phyloP scores from a whole-genome alignment of 2,113 vertebrate species.

The Anser brachyrhynchus region DNA sequence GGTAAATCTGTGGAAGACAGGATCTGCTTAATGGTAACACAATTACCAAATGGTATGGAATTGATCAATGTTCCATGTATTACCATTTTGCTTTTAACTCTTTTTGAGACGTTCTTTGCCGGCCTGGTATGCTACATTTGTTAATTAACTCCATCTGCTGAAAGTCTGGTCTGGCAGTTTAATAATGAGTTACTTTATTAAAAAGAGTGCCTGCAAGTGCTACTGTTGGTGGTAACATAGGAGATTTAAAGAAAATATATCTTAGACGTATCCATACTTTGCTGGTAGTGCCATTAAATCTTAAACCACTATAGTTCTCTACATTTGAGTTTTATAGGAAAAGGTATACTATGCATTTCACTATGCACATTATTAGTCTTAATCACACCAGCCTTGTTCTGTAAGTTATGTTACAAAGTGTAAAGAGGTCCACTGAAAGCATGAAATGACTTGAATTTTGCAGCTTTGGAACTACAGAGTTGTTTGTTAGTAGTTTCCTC shows the following conservation, averaged over 20 bases:
- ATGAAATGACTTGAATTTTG: neutral
- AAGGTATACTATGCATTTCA: neutral
- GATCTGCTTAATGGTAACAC: neutral
- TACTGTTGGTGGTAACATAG: neutral
- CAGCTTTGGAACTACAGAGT: neutral
- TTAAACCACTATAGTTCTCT: neutral
- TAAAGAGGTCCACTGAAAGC: neutral
- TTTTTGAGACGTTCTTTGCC: neutral
- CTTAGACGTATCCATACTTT: neutral
- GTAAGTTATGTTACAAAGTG: neutral
- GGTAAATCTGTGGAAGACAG: neutral
- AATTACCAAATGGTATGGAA: neutral
- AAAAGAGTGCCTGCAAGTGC: neutral
- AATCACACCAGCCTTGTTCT: neutral
- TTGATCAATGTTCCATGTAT: neutral
- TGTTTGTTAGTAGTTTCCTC: neutral
- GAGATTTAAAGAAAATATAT: neutral
- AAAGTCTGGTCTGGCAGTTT: neutral
- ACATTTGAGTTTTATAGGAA: neutral
- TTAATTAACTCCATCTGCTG: constrained; percentile 53
- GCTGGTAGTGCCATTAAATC: neutral
- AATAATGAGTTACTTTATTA: constrained; percentile 17
- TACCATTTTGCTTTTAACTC: neutral
- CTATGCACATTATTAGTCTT: neutral
- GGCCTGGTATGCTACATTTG: neutral